phyloP scores from a whole-genome alignment of 2,888 invertebrate genomes.

The Salticus scenicus region DNA sequence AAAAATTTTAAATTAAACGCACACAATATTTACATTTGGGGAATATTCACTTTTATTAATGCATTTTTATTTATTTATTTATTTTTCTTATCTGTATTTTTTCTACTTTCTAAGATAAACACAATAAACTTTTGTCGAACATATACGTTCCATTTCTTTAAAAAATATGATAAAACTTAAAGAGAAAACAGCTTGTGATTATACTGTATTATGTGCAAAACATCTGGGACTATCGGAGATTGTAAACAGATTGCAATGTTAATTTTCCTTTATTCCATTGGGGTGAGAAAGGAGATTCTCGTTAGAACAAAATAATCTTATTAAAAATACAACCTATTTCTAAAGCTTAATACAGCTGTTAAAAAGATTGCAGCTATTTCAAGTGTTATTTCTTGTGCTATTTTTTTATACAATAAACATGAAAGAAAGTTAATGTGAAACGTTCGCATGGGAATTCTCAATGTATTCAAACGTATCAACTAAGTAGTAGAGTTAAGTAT shows the following conservation, averaged over 20 bases:
- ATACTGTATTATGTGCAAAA: neutral
- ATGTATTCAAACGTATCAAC: neutral
- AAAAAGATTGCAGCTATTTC: constrained; percentile 13
- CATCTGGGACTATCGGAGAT: neutral
- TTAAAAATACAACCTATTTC: constrained; percentile 18
- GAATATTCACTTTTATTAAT: too few relatives aligned
- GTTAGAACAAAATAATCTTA: constrained; percentile 3
- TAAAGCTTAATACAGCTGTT: neutral
- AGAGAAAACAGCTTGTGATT: neutral
- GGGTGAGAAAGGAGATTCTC: neutral
- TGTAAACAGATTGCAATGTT: constrained; percentile 2
- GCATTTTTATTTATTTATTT: too few relatives aligned
- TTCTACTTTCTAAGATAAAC: too few relatives aligned
- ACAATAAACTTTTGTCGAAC: too few relatives aligned
- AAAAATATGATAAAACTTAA: too few relatives aligned
- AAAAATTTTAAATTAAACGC: too few relatives aligned
- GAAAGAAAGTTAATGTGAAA: constrained; percentile 7
- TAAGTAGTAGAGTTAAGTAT: neutral
- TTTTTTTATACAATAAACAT: neutral
- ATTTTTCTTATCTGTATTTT: too few relatives aligned
- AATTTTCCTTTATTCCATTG: neutral
- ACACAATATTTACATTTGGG: too few relatives aligned
- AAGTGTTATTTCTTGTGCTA: neutral
- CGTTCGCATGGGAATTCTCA: neutral
- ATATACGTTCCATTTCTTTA: too few relatives aligned